Conservation (phyloP, 2,888 invertebrate genomes). For the Penaeus monodon region DNA sequence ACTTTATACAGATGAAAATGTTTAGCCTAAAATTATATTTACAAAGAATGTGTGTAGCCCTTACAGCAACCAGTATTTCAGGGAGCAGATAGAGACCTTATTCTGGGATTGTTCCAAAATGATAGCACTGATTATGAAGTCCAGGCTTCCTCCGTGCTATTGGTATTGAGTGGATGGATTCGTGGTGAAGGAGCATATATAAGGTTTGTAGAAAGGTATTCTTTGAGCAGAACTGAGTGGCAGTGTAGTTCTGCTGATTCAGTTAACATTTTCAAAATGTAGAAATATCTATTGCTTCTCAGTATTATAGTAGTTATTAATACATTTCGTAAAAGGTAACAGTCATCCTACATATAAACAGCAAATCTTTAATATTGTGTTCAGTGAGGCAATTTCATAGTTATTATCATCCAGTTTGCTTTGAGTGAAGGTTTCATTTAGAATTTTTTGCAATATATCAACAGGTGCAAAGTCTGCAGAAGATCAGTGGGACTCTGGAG, state of each 20-base stretch:
- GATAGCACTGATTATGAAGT: not conserved
- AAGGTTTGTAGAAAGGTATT: constrained; percentile 10
- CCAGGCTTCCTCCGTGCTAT: constrained; percentile 24
- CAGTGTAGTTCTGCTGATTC: no score
- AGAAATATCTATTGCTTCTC: not conserved
- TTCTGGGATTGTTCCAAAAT: constrained; percentile 12
- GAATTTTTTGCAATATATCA: not conserved
- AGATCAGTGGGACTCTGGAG: constrained; percentile 42
- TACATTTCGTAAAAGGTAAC: no score
- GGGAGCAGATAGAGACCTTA: constrained; percentile 7
- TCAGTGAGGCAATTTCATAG: no score
- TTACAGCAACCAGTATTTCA: not conserved
- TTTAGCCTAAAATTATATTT: no score
- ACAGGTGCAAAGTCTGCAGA: constrained; percentile 38
- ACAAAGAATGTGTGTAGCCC: no score
- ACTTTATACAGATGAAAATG: no score
- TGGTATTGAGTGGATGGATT: constrained; percentile 48
- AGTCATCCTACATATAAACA: no score
- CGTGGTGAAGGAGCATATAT: constrained; percentile 36
- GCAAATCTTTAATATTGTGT: no score
- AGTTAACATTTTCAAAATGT: no score
- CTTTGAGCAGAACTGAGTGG: not conserved
- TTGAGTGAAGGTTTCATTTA: no score
- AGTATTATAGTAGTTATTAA: not conserved
- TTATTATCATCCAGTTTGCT: no score